Percentiles rank a stretch among this genome's conserved stretches.
phyloP scores from a whole-genome alignment of 2,888 invertebrate genomes.

The Nasonia oneida region DNA sequence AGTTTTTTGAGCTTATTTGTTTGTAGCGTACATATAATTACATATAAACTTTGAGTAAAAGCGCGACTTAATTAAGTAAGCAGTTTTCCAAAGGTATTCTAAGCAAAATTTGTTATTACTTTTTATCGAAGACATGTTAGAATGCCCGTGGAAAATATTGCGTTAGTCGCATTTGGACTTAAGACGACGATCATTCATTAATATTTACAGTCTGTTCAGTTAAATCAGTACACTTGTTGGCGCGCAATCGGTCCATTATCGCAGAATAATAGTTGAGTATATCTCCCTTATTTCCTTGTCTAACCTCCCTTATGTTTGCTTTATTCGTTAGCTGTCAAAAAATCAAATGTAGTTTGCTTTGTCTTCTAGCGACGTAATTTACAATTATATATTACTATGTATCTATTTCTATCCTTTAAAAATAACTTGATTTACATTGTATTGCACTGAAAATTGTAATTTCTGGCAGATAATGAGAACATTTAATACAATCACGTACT shows the following conservation, averaged over 20 bases:
- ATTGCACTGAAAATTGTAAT: not conserved
- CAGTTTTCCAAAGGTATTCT: not conserved
- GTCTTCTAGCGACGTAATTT: not conserved
- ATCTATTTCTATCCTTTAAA: not conserved
- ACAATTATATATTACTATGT: not conserved
- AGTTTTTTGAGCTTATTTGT: not conserved
- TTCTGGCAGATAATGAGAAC: not conserved
- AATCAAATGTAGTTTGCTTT: not conserved
- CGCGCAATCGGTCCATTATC: constrained; percentile 35
- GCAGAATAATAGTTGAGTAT: not conserved
- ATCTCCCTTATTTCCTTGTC: constrained; percentile 9
- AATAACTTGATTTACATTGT: not conserved
- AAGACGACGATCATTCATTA: not conserved
- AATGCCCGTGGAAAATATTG: constrained; percentile 14
- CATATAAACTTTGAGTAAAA: constrained; percentile 21
- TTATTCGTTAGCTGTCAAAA: not conserved
- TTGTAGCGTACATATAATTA: constrained; percentile 10
- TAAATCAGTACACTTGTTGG: constrained; percentile 20
- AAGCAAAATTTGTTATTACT: not conserved
- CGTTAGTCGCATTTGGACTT: not conserved
- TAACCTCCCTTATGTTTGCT: not conserved
- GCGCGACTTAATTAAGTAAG: not conserved
- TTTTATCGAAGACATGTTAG: not conserved
- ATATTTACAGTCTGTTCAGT: constrained; percentile 58
- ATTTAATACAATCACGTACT: not conserved